Evolutionary conservation across 2,113 vertebrate genomes (phyloP), one percentile per base, ranked within the genome.

Genomic region (Bucco capensis): DNA sequence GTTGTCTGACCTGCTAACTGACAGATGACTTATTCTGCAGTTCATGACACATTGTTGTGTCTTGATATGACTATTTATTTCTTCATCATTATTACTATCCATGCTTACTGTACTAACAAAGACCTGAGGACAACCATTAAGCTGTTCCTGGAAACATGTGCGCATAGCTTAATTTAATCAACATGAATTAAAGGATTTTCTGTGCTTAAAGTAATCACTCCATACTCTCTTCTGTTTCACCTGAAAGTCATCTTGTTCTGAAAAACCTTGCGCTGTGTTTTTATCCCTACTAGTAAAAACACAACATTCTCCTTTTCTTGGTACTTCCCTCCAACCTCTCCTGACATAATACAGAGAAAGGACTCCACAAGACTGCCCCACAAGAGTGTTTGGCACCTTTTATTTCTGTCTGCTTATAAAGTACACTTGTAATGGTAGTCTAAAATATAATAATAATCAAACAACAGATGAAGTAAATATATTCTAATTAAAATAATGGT

Each of bases 111-210:
- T 57, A 72, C 72, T 90, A 75, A 84, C 61, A 88, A 71, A 88
- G 61, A 88, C 64, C 53, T 18, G 64, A 86, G 49, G 38, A 92
- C 67, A 89, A 86, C 35, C 14, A 22, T 64, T 71, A 86, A 88
- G 42, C 79, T 62, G 78, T 71, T 94, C 60, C 94, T 94, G 88
- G 66, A 89, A 92, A 83, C 47, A 77, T 13, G 14, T 31, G 80
- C 3, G 4, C 18, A 38, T 22, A 74, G 40, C 44, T 88, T 86
- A 93, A 94, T 77, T 91, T 77, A 74, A 95, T 90, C 64, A 92
- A 91, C 47, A 64, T 33, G n/a, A 94, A 84, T 89, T 75, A 91
- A 88, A 70, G 46, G 62, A 89, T 85, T 92, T 91, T 86, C 73
- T 86, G 37, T 53, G 28, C 83, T 75, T 64, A 50, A 71, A 71